A percentile compares a stretch with the other conserved stretches of the same genome.
phyloP scores from a whole-genome alignment of 2,797 vertebrate genomes.

The Eleutherodactylus coqui region DNA sequence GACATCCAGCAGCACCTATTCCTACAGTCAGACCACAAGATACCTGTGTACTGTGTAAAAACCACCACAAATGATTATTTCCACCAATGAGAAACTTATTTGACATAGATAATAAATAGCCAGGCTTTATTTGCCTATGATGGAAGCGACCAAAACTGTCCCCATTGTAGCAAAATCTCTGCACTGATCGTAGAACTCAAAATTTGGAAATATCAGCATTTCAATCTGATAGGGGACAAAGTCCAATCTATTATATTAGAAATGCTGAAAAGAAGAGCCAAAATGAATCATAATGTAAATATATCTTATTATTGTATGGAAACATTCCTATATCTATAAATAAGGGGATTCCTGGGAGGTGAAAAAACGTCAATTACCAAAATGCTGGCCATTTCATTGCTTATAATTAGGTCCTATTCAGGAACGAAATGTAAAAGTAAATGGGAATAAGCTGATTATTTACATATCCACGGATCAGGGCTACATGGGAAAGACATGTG shows the following conservation, averaged over 20 bases:
- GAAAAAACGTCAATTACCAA: not conserved
- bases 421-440: no score
- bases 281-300: no score
- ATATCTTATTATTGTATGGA: no score
- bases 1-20: not conserved
- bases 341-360: not conserved
- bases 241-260: no score
- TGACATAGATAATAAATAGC: not conserved
- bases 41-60: not conserved
- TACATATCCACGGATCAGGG: no score
- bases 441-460: no score
- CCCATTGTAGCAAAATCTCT: not conserved
- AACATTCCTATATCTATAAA: not conserved
- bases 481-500: no score
- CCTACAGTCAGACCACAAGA: not conserved
- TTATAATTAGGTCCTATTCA: not conserved
- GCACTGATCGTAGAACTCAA: no score
- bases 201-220: not conserved
- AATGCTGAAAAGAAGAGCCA: no score
- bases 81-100: not conserved
- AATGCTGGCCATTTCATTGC: not conserved
- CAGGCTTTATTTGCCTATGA: not conserved
- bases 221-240: not conserved
- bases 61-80: not conserved
- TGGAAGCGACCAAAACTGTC: not conserved